phyloP scores from a whole-genome alignment of 2,888 invertebrate species.

The Aspidapion aeneum region DNA sequence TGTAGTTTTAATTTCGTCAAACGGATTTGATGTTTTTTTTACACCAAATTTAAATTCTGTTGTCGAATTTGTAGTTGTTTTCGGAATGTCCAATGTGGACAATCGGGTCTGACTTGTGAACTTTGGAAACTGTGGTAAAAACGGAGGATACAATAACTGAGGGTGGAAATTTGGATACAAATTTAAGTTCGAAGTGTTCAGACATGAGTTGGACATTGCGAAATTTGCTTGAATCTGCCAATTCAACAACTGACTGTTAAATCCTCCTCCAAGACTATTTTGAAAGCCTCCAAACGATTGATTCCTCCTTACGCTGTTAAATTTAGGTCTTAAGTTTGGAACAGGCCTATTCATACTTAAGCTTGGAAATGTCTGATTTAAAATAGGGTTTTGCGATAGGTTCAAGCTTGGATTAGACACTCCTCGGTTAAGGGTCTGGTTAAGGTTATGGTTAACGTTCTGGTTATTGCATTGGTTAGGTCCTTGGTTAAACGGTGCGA shows the following conservation, averaged over 20 bases:
- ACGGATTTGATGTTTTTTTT: neutral
- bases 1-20: slow-evolving; percentile 3
- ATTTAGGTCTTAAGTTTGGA: slow-evolving; percentile 10
- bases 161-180: slow-evolving; percentile 29
- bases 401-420: too few species aligned
- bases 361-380: neutral
- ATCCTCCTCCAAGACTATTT: slow-evolving; percentile 20
- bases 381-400: too few species aligned
- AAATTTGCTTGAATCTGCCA: slow-evolving; percentile 7
- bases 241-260: slow-evolving; percentile 8
- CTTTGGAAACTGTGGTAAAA: slow-evolving; percentile 24
- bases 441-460: neutral
- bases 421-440: neutral
- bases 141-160: slow-evolving; percentile 25
- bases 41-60: neutral
- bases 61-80: slow-evolving; percentile 12
- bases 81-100: slow-evolving; percentile 10
- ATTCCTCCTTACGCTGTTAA: slow-evolving; percentile 37
- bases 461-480: slow-evolving; percentile 20
- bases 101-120: slow-evolving; percentile 18
- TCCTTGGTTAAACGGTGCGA: slow-evolving; percentile 53
- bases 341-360: neutral
- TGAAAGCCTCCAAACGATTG: slow-evolving; percentile 47
- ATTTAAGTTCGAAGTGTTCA: slow-evolving; percentile 23
- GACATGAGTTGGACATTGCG: slow-evolving; percentile 23